Evolutionary conservation across 1,140 invertebrate species (phyloP).

Genomic region (Thereuonema tuberculata): DNA sequence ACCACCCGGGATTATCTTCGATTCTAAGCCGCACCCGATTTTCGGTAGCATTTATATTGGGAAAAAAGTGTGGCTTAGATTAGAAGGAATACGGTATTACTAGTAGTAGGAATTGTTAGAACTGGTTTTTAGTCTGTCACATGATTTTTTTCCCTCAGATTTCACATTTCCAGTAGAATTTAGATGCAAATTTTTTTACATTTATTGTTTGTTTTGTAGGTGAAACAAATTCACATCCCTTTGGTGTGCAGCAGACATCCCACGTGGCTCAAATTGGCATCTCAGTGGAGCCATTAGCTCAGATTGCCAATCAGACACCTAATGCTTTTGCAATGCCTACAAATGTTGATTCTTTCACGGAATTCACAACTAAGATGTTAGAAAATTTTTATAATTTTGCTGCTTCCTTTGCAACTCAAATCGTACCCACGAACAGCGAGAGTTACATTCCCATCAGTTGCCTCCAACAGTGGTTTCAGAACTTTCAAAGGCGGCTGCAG

Average conservation of each 20-base stretch:
- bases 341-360: constrained; percentile 48
- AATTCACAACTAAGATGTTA: constrained; percentile 84
- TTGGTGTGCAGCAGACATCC: constrained; percentile 40
- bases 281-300: constrained; percentile 61
- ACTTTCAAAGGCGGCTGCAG: constrained; percentile 71
- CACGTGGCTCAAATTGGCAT: constrained; percentile 90
- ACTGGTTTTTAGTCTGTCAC: too few species aligned
- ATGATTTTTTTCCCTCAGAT: too few species aligned
- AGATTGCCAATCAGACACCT: constrained; percentile 39
- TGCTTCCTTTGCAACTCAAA: constrained; percentile 71
- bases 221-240: constrained; percentile 19
- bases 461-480: constrained; percentile 85
- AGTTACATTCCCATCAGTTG: constrained; percentile 72
- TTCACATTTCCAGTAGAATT: too few species aligned
- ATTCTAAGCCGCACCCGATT: too few species aligned
- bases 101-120: too few species aligned
- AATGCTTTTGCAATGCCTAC: constrained; percentile 34
- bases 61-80: too few species aligned
- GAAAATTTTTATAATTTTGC: constrained; percentile 86
- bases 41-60: too few species aligned
- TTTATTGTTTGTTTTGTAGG: too few species aligned
- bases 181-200: too few species aligned
- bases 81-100: too few species aligned
- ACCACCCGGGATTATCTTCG: too few species aligned
- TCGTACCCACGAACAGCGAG: constrained; percentile 48